phyloP scores from a whole-genome alignment of 2,888 invertebrate genomes.

The Digitonthophagus gazella region DNA sequence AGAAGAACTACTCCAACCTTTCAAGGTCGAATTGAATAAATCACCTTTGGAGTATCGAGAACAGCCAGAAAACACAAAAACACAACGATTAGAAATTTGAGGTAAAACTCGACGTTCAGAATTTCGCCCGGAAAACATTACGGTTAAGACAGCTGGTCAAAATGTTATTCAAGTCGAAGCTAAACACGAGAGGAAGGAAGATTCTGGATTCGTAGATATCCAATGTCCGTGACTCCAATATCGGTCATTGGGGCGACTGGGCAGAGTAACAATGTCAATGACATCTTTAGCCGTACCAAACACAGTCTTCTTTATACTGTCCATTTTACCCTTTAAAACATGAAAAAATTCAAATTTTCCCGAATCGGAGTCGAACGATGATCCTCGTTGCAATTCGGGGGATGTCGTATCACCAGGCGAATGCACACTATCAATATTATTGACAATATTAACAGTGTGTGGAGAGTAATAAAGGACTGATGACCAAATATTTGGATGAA shows the following conservation, averaged over 20 bases:
- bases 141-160: constrained; percentile 29
- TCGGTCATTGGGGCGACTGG: neutral
- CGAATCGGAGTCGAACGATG: too few relatives aligned
- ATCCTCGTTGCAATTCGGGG: too few relatives aligned
- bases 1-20: constrained; percentile 26
- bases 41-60: constrained; percentile 11
- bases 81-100: constrained; percentile 28
- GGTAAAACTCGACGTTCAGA: constrained; percentile 29
- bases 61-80: constrained; percentile 18
- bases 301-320: neutral
- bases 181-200: constrained; percentile 30
- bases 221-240: constrained; percentile 43
- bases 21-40: constrained; percentile 5
- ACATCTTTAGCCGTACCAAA: neutral
- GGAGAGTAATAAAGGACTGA: too few relatives aligned
- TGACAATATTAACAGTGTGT: too few relatives aligned
- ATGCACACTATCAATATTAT: too few relatives aligned
- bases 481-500: too few relatives aligned
- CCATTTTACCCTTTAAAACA: neutral
- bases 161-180: constrained; percentile 31
- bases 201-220: constrained; percentile 45
- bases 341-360: too few relatives aligned
- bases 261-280: neutral
- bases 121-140: constrained; percentile 32
- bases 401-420: too few relatives aligned